Evolutionary conservation across 2,113 vertebrate genomes (phyloP).

Genomic region (Poeciliopsis prolifica): DNA sequence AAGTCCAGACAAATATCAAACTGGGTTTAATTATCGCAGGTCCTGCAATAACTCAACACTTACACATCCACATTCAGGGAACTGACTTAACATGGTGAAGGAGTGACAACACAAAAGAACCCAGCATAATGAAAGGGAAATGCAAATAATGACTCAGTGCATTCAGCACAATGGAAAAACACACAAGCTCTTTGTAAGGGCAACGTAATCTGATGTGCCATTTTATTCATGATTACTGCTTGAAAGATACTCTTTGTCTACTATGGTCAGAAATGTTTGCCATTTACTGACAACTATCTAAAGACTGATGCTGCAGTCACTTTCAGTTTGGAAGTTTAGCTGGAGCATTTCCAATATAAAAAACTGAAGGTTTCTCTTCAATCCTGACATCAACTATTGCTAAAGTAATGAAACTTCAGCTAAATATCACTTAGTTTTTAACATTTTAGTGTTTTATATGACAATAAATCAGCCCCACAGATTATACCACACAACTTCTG

Average conservation of each 20-base stretch:
- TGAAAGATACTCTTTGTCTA: not conserved
- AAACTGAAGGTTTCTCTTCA: too few relatives aligned
- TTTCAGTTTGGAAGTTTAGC: too few relatives aligned
- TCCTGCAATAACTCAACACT: not conserved
- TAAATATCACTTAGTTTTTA: too few relatives aligned
- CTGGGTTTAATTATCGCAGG: not conserved
- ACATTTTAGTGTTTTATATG: too few relatives aligned
- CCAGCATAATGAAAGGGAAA: not conserved
- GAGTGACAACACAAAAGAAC: not conserved
- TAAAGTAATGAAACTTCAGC: too few relatives aligned
- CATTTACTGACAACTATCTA: too few relatives aligned
- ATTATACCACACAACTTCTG: too few relatives aligned
- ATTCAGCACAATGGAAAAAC: not conserved
- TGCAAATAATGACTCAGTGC: constrained; percentile 1
- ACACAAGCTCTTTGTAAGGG: not conserved
- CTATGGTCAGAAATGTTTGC: not conserved
- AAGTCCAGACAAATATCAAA: not conserved
- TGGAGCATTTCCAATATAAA: too few relatives aligned
- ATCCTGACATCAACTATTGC: too few relatives aligned
- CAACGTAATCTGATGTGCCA: not conserved
- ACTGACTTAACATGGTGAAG: not conserved
- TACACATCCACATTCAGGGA: not conserved
- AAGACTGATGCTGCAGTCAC: too few relatives aligned
- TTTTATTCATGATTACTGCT: not conserved
- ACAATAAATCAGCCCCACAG: too few relatives aligned